Percentiles rank a stretch among this genome's conserved stretches.
Evolutionary conservation across 2,888 invertebrate genomes (phyloP).

Genomic region (Phymatocera aterrima): DNA sequence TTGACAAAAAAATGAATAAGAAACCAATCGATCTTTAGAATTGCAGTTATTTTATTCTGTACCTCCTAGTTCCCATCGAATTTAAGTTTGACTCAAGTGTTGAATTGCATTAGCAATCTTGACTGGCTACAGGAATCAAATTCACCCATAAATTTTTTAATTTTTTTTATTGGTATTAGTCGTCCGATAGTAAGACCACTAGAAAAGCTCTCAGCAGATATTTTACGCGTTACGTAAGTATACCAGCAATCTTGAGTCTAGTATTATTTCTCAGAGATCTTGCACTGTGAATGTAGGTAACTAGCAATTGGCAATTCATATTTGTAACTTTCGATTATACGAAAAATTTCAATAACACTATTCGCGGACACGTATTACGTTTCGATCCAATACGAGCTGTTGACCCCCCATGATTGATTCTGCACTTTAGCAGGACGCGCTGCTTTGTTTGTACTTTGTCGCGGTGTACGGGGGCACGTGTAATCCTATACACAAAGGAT

Average conservation of each 20-base stretch:
- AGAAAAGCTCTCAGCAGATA: conserved; percentile 16
- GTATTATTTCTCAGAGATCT: background rate
- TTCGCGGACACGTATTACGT: conserved; percentile 1
- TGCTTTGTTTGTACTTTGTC: conserved; percentile 53
- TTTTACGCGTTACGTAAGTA: background rate
- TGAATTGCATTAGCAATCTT: conserved; percentile 22
- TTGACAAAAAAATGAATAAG: background rate
- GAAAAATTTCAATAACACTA: background rate
- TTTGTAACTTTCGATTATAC: background rate
- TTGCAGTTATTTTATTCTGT: too few species aligned
- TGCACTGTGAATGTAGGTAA: background rate
- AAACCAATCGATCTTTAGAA: background rate
- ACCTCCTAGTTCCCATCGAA: too few species aligned
- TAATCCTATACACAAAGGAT: conserved; percentile 55
- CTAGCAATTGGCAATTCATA: background rate
- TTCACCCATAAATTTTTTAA: background rate
- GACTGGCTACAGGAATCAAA: conserved; percentile 10
- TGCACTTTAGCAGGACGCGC: conserved; percentile 30
- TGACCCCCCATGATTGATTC: conserved; percentile 55
- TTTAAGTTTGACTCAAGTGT: conserved; percentile 9
- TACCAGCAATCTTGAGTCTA: background rate
- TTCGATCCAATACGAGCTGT: conserved; percentile 51
- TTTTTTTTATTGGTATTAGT: background rate
- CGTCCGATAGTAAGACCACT: background rate
- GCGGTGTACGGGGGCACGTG: conserved; percentile 29